Conservation (phyloP, 2,888 invertebrate genomes). For the Nomada hirtipes region DNA sequence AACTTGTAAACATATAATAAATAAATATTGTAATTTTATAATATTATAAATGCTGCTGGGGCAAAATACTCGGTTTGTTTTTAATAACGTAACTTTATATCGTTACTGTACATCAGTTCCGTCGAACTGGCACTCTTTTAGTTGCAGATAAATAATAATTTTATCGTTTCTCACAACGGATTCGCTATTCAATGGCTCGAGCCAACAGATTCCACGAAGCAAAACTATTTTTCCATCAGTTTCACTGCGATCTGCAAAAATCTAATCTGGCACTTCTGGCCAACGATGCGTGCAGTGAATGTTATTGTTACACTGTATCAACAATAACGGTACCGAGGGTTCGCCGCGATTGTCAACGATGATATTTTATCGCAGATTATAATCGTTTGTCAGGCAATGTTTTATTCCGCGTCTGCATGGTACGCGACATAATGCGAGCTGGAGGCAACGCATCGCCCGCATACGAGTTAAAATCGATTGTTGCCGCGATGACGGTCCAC, state of each 20-base stretch:
- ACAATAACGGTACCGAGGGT: slow-evolving; percentile 4
- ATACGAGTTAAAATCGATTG: slow-evolving; percentile 57
- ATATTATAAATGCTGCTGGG: too few relatives aligned
- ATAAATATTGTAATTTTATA: too few relatives aligned
- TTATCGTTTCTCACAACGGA: neutral
- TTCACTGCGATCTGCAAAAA: neutral
- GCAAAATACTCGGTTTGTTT: too few relatives aligned
- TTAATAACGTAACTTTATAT: too few relatives aligned
- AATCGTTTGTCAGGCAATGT: slow-evolving; percentile 40
- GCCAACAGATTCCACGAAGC: too few relatives aligned
- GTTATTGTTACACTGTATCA: neutral
- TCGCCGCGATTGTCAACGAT: slow-evolving; percentile 26
- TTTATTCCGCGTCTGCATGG: slow-evolving; percentile 29
- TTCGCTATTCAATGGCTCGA: neutral
- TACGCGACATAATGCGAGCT: slow-evolving; percentile 22
- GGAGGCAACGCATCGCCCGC: slow-evolving; percentile 37
- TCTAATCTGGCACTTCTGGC: neutral
- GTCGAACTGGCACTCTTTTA: neutral
- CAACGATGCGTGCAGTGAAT: neutral
- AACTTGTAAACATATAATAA: too few relatives aligned
- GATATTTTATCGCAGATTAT: slow-evolving; percentile 5
- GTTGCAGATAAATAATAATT: neutral
- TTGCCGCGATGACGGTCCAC: slow-evolving; percentile 69
- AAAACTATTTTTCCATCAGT: neutral
- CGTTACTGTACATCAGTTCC: neutral